A percentile compares a stretch with the other conserved stretches of the same genome.
Conservation (phyloP, 2,888 invertebrate species). For the Perizoma flavofasciatum region DNA sequence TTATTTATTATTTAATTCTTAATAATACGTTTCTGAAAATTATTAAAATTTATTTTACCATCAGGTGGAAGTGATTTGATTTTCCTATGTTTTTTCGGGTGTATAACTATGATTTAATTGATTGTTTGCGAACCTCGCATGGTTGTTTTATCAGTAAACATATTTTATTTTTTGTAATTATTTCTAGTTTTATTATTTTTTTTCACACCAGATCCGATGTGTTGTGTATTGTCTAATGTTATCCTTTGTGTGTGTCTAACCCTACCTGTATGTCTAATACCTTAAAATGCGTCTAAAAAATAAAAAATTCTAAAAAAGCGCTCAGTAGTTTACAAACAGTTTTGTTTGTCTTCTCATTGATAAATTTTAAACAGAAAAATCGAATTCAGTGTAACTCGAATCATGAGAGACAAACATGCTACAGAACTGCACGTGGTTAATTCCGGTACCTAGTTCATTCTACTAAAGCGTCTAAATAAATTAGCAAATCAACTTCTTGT, state of each 20-base stretch:
- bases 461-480: slow-evolving; percentile 10
- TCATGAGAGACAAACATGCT: slow-evolving; percentile 65
- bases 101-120: slow-evolving; percentile 64
- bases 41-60: slow-evolving; percentile 76
- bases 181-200: slow-evolving; percentile 65
- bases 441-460: slow-evolving; percentile 15
- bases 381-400: slow-evolving; percentile 60
- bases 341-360: slow-evolving; percentile 76
- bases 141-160: slow-evolving; percentile 71
- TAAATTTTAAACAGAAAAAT: slow-evolving; percentile 55
- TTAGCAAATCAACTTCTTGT: slow-evolving; percentile 11
- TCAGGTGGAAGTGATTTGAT: slow-evolving; percentile 84
- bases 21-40: slow-evolving; percentile 63
- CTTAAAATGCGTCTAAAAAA: slow-evolving; percentile 70
- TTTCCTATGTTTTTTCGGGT: slow-evolving; percentile 80
- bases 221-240: slow-evolving; percentile 96
- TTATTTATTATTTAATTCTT: slow-evolving; percentile 77
- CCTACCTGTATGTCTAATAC: slow-evolving; percentile 83
- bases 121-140: slow-evolving; percentile 79
- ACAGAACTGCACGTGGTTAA: slow-evolving; percentile 31
- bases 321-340: slow-evolving; percentile 78
- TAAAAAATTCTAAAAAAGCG: slow-evolving; percentile 65
- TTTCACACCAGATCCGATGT: slow-evolving; percentile 84
- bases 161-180: slow-evolving; percentile 52
- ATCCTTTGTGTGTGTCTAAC: slow-evolving; percentile 95